A percentile compares a stretch with the other conserved stretches of the same genome.
phyloP scores from a whole-genome alignment of 1,140 invertebrate genomes.

The Rhynchophorus ferrugineus region DNA sequence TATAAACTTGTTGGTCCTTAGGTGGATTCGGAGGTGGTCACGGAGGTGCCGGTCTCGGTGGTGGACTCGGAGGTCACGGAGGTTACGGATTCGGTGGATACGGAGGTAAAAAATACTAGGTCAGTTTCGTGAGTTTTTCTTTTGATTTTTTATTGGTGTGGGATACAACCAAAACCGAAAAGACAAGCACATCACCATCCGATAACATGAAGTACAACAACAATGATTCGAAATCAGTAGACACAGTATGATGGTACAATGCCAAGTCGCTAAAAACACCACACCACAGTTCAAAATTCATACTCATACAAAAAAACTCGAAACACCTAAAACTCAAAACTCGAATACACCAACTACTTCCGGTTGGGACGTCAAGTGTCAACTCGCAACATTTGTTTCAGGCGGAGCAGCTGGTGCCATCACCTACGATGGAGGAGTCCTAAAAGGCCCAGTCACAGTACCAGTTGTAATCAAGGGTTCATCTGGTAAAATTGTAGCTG shows the following conservation, averaged over 20 bases:
- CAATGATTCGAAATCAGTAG: background rate
- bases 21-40: conserved; percentile 15
- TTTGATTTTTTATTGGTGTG: conserved; percentile 16
- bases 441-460: conserved; percentile 28
- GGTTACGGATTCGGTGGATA: conserved; percentile 14
- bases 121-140: conserved; percentile 11
- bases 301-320: too few species aligned
- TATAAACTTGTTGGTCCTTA: background rate
- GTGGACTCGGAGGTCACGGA: conserved; percentile 12
- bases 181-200: background rate
- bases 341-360: background rate
- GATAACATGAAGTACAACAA: too few species aligned
- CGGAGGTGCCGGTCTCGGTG: conserved; percentile 14
- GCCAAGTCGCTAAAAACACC: background rate
- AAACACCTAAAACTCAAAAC: background rate
- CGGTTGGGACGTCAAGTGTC: background rate
- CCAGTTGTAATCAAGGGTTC: conserved; percentile 30
- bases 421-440: conserved; percentile 25
- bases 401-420: conserved; percentile 16
- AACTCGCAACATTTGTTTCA: background rate
- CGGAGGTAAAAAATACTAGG: conserved; percentile 21
- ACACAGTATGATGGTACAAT: conserved; percentile 1
- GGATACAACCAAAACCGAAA: conserved; percentile 2
- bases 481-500: conserved; percentile 29
- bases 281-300: too few species aligned